Evolutionary conservation across 2,888 invertebrate genomes (phyloP).

Genomic region (Pseudanteris insignis): DNA sequence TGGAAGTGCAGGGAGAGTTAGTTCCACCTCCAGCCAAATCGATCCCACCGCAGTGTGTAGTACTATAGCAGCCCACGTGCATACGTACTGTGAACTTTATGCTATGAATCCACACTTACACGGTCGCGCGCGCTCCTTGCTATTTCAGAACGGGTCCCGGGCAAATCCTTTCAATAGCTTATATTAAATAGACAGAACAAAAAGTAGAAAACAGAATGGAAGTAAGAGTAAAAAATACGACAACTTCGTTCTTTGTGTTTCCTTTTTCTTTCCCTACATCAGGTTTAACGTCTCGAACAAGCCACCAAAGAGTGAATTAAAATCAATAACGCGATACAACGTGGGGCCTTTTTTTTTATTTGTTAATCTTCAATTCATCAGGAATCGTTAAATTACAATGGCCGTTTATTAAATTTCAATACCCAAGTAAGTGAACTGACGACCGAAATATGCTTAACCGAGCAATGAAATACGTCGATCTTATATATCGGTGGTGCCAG

Average conservation of each 20-base stretch:
- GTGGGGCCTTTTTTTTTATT: slow-evolving; percentile 6
- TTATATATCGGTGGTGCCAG: too few species aligned
- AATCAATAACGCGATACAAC: slow-evolving; percentile 33
- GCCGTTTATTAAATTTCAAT: too few species aligned
- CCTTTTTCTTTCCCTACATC: too few species aligned
- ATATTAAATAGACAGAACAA: slow-evolving; percentile 42
- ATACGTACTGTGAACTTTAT: slow-evolving; percentile 53
- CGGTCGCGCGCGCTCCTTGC: slow-evolving; percentile 24
- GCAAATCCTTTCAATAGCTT: slow-evolving; percentile 43
- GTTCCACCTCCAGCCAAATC: slow-evolving; percentile 61
- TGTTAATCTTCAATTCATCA: too few species aligned
- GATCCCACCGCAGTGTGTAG: slow-evolving; percentile 62
- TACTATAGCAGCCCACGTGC: slow-evolving; percentile 58
- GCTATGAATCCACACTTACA: slow-evolving; percentile 42
- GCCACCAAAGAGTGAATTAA: slow-evolving; percentile 23
- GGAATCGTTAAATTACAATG: too few species aligned
- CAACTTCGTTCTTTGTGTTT: slow-evolving; percentile 23
- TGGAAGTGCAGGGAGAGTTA: slow-evolving; percentile 46
- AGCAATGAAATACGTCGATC: too few species aligned
- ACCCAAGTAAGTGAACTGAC: too few species aligned
- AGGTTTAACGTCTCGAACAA: slow-evolving; percentile 3
- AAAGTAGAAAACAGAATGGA: slow-evolving; percentile 5
- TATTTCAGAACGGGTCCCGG: slow-evolving; percentile 37
- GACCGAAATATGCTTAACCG: too few species aligned
- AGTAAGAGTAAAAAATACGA: slow-evolving; percentile 7